These are phyloP conservation scores for Dasysyrphus tricinctus DNA, from an alignment of 2,888 invertebrate species.

Conservation along the genomic window DNA sequence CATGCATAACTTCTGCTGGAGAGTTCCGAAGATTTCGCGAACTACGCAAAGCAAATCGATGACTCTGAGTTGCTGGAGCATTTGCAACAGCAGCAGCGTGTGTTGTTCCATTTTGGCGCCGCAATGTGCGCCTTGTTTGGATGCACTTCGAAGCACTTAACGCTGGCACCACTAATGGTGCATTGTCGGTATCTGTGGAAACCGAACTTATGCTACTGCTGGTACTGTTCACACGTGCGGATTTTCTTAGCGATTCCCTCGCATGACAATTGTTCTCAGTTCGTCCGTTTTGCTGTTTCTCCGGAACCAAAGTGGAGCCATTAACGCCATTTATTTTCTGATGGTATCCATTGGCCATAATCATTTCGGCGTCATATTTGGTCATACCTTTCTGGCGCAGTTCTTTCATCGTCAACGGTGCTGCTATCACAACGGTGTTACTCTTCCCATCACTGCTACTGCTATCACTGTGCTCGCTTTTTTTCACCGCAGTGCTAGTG, in stretches of 20 bases:
- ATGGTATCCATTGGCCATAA: slow-evolving; percentile 87
- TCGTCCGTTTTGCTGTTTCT: slow-evolving; percentile 57
- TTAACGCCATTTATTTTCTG: slow-evolving; percentile 77
- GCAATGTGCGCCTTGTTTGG: slow-evolving; percentile 56
- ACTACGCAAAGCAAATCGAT: slow-evolving; percentile 67
- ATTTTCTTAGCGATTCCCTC: slow-evolving; percentile 80
- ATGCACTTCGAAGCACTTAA: slow-evolving; percentile 50
- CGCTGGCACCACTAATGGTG: slow-evolving; percentile 22
- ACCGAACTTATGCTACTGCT: slow-evolving; percentile 82
- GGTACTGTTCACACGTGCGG: slow-evolving; percentile 82
- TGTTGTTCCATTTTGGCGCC: slow-evolving; percentile 64
- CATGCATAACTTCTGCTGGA: slow-evolving; percentile 48
- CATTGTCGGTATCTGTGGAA: slow-evolving; percentile 79
- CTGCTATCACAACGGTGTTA: slow-evolving; percentile 54
- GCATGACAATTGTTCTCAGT: slow-evolving; percentile 68
- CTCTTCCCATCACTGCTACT: slow-evolving; percentile 75
- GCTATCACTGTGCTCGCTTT: slow-evolving; percentile 52
- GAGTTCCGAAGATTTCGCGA: slow-evolving; percentile 69
- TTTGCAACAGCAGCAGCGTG: slow-evolving; percentile 7
- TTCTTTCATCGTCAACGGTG: slow-evolving; percentile 90
- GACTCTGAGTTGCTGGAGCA: slow-evolving; percentile 40
- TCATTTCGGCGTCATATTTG: slow-evolving; percentile 93
- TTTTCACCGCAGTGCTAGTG: slow-evolving; percentile 80
- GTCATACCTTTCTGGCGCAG: slow-evolving; percentile 93
- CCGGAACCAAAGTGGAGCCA: slow-evolving; percentile 7